phyloP scores from a whole-genome alignment of 2,888 invertebrate genomes.

The Drosophila bunnanda region DNA sequence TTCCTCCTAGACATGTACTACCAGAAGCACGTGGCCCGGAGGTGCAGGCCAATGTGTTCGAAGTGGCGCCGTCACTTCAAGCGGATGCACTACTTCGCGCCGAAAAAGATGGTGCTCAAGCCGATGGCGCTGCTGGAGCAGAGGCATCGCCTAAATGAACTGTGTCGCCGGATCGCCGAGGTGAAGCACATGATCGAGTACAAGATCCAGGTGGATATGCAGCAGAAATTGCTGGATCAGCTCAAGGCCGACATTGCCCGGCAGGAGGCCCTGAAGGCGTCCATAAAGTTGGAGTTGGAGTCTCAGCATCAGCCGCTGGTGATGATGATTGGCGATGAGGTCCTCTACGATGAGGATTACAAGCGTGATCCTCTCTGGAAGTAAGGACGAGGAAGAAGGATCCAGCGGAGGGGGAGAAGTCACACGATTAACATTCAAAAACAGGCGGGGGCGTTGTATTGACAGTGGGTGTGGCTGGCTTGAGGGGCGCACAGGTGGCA shows the following conservation, averaged over 20 bases:
- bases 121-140: too few relatives aligned
- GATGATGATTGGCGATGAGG: slow-evolving; percentile 19
- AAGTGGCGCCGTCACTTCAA: neutral
- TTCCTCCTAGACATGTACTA: slow-evolving; percentile 19
- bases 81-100: slow-evolving; percentile 23
- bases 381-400: neutral
- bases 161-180: neutral
- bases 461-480: too few relatives aligned
- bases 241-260: neutral
- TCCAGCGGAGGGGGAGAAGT: too few relatives aligned
- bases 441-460: too few relatives aligned
- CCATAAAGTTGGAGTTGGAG: neutral
- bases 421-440: too few relatives aligned
- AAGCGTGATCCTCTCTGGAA: slow-evolving; percentile 15
- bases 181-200: neutral
- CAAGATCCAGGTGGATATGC: neutral
- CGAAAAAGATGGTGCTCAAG: neutral
- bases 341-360: slow-evolving; percentile 27
- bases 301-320: neutral
- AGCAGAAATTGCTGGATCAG: neutral
- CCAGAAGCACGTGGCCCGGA: neutral
- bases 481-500: too few relatives aligned
- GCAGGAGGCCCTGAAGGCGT: too few relatives aligned
- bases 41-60: neutral
- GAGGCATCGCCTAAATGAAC: neutral